Percentiles rank a stretch among this genome's conserved stretches.
Conservation (phyloP, 2,797 vertebrate genomes). For the Taenioides sp. region DNA sequence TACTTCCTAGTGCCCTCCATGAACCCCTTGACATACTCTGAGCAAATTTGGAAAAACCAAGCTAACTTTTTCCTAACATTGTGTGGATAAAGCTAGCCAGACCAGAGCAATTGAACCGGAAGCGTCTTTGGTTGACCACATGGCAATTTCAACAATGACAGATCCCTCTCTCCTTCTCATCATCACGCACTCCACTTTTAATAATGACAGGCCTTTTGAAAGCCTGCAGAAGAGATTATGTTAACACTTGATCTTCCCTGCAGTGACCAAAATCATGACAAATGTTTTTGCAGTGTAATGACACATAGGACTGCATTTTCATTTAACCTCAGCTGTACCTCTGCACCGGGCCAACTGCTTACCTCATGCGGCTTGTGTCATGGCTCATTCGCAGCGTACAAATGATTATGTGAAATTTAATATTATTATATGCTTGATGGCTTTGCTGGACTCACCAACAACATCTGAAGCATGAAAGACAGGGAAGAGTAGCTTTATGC, state of each 20-base stretch:
- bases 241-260: constrained; percentile 62
- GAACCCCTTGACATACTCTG: constrained; percentile 51
- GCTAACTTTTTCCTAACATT: constrained; percentile 36
- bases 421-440: constrained; percentile 50
- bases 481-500: constrained; percentile 4
- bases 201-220: constrained; percentile 44
- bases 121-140: constrained; percentile 21
- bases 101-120: constrained; percentile 63
- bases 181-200: constrained; percentile 34
- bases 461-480: constrained; percentile 40
- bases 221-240: constrained; percentile 67
- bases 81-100: constrained; percentile 48
- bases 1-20: constrained; percentile 40
- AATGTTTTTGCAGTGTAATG: constrained; percentile 65
- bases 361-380: constrained; percentile 61
- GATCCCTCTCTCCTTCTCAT: constrained; percentile 8
- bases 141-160: constrained; percentile 16
- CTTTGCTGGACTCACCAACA: constrained; percentile 37
- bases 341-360: constrained; percentile 54
- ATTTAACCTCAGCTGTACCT: constrained; percentile 64
- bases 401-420: constrained; percentile 57
- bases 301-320: constrained; percentile 67
- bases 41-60: constrained; percentile 33
- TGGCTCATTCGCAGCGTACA: constrained; percentile 49
- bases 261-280: constrained; percentile 64